Evolutionary conservation across 2,888 invertebrate species (phyloP).

Genomic region (Acronicta alni): DNA sequence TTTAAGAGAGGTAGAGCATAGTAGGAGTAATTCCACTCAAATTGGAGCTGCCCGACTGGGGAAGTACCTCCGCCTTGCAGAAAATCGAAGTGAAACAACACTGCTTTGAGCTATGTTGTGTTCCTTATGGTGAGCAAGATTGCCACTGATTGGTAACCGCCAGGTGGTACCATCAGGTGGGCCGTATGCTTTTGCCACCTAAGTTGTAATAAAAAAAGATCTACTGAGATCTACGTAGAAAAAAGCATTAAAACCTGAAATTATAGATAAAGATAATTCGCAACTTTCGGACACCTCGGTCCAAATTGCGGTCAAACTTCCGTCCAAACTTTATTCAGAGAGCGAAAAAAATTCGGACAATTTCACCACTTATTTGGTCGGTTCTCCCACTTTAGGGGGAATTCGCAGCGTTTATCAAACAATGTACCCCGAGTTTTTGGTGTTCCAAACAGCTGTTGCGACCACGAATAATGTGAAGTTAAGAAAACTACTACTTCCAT

Average conservation of each 20-base stretch:
- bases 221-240: no score
- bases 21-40: no score
- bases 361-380: slow-evolving; percentile 36
- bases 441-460: slow-evolving; percentile 31
- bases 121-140: no score
- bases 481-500: slow-evolving; percentile 21
- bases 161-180: no score
- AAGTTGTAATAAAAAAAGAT: no score
- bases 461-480: slow-evolving; percentile 28
- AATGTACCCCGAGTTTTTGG: slow-evolving; percentile 30
- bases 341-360: slow-evolving; percentile 25
- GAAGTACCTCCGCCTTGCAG: no score
- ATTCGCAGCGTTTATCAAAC: slow-evolving; percentile 38
- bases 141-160: no score
- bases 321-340: slow-evolving; percentile 21
- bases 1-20: no score
- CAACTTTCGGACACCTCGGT: slow-evolving; percentile 22
- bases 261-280: slow-evolving; percentile 17
- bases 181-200: no score
- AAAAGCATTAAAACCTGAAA: slow-evolving; percentile 7
- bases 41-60: no score
- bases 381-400: slow-evolving; percentile 23
- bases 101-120: no score
- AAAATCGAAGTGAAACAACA: no score
- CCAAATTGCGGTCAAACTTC: slow-evolving; percentile 39